Evolutionary conservation across 2,888 invertebrate genomes (phyloP), one percentile per base, ranked within the genome.

Genomic region (Mactromeris polynyma): DNA sequence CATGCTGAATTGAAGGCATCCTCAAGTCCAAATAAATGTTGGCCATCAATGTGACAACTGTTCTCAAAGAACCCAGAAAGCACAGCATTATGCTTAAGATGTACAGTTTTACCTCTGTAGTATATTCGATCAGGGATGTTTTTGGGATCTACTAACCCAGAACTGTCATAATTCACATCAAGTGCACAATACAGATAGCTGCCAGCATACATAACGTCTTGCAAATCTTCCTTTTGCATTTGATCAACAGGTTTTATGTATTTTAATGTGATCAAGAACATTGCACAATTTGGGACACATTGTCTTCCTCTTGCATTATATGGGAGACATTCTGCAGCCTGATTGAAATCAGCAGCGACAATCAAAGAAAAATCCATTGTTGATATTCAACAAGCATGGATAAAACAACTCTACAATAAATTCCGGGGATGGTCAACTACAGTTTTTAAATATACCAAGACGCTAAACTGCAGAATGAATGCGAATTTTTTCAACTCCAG

Each of bases 231-330:
- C 17, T 2, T n/a, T 4, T 54, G 6, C 46, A 81, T 36, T 33
- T 36, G 26, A 17, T 14, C 36, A 6, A 31, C 26, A 1, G 36
- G 19, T 54, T 54, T 78, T 33, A 26, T 21, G 9, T 21, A 1
- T 3, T 69, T 83, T 9, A 51, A 11, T 31, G 42, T 54, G 38
- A 82, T 38, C 31, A 84, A 58, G n/a, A 81, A 88, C 69, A 88
- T 80, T 4, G 84, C 1, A 73, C 83, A 54, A 36, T 51, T 40
- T 33, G 83, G 80, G 2, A 88, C 81, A 81, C 84, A 88, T 31
- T 88, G 88, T 64, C 81, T 84, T 17, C 88, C 88, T 40, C 83
- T 79, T 2, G 88, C 83, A 21, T 69, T 51, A 17, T 4, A 17
- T n/a, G 81, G 64, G 11, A 88, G 51, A 38, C 46, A 38, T 26